phyloP scores from a whole-genome alignment of 2,888 invertebrate species.

The Stenoptilia bipunctidactyla region DNA sequence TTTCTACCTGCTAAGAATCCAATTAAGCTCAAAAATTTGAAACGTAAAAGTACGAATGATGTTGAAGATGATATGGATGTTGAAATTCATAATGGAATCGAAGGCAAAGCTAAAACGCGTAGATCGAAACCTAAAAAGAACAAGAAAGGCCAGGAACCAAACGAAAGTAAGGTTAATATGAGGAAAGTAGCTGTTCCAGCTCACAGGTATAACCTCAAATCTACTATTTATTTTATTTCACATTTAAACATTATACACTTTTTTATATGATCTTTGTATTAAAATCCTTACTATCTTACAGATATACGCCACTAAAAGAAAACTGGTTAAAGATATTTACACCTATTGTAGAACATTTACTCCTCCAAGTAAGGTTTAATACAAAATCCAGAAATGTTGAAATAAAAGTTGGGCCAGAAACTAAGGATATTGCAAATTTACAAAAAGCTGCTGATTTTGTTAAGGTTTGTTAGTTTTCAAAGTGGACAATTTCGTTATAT shows the following conservation, averaged over 20 bases:
- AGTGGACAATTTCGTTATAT: too few species aligned
- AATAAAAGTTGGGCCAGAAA: constrained; percentile 80
- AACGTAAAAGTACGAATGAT: constrained; percentile 58
- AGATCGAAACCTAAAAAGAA: constrained; percentile 49
- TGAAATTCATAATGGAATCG: constrained; percentile 75
- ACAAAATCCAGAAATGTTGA: constrained; percentile 92
- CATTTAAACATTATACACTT: constrained; percentile 4
- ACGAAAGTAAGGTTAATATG: constrained; percentile 72
- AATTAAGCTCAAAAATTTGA: constrained; percentile 57
- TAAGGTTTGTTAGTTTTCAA: constrained; percentile 67
- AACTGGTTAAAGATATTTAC: constrained; percentile 98
- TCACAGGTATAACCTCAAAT: constrained; percentile 73
- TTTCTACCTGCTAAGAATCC: constrained; percentile 66
- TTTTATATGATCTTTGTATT: constrained; percentile 4
- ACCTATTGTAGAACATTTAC: constrained; percentile 94
- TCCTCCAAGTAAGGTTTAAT: constrained; percentile 95
- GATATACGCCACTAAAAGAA: constrained; percentile 94
- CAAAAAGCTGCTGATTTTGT: constrained; percentile 99
- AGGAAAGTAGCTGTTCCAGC: constrained; percentile 91
- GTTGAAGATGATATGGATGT: constrained; percentile 75
- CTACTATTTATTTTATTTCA: too few species aligned
- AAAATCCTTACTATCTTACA: constrained; percentile 23
- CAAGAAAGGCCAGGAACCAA: constrained; percentile 32
- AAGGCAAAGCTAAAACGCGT: constrained; percentile 43
- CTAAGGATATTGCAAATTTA: constrained; percentile 88